Percentiles rank a stretch among this genome's conserved stretches.
These are phyloP conservation scores for Harmothoe impar DNA, from an alignment of 2,888 invertebrate genomes.

Conservation along the genomic window DNA sequence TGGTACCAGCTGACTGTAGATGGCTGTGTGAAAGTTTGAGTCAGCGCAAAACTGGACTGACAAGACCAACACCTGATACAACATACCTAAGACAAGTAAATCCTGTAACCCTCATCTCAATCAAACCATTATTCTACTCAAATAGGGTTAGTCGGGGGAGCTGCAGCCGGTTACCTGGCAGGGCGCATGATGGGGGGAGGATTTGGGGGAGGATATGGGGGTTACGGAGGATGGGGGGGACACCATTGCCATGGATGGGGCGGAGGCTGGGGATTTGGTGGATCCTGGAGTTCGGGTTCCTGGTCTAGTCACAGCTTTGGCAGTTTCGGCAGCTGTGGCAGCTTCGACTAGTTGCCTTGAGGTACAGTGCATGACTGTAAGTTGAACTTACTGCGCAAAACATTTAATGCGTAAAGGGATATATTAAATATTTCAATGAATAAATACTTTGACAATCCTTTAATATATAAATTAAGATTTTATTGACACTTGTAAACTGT, in stretches of 20 bases:
- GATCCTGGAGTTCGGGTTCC: constrained; percentile 44
- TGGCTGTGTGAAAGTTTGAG: background rate
- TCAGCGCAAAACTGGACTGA: constrained; percentile 3
- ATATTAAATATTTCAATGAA: no score
- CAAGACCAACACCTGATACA: background rate
- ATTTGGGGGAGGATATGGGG: background rate
- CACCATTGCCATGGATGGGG: constrained; percentile 21
- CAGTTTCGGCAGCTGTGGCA: constrained; percentile 46
- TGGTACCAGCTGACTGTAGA: background rate
- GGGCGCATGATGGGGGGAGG: constrained; percentile 51
- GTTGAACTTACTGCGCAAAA: background rate
- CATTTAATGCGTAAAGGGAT: no score
- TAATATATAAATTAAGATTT: no score
- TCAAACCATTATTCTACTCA: background rate
- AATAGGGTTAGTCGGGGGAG: constrained; percentile 40
- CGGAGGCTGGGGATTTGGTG: constrained; percentile 50
- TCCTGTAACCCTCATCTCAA: background rate
- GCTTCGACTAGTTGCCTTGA: background rate
- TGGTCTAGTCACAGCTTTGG: constrained; percentile 48
- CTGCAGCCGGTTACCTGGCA: constrained; percentile 40
- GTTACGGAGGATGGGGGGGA: constrained; percentile 9
- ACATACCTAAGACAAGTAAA: background rate
- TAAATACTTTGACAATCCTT: no score
- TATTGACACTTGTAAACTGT: background rate
- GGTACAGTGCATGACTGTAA: background rate